Conservation (phyloP, 2,888 invertebrate genomes). For the Brachynemurus nebulosus region DNA sequence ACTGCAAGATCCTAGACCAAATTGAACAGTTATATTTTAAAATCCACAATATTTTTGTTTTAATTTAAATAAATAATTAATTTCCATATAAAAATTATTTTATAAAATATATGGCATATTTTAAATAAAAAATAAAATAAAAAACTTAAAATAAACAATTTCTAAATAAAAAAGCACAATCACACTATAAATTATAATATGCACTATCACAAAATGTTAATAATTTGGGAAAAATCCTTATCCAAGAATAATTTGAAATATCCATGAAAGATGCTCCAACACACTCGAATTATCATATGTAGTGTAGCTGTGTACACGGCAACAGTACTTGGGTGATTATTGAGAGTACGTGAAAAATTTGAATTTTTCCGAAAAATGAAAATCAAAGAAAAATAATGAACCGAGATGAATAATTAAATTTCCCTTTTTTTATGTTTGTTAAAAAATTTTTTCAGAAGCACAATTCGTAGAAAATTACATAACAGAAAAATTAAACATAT, state of each 20-base stretch:
- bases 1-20: too few species aligned
- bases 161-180: slow-evolving; percentile 1
- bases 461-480: slow-evolving; percentile 36
- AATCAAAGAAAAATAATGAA: slow-evolving; percentile 22
- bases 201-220: background rate
- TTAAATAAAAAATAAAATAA: background rate
- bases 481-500: slow-evolving; percentile 30
- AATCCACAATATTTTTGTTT: too few species aligned
- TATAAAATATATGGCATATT: background rate
- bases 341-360: too few species aligned
- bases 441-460: too few species aligned
- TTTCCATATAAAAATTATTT: background rate
- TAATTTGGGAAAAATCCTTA: background rate
- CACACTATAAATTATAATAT: background rate
- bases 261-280: slow-evolving; percentile 1
- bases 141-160: too few species aligned
- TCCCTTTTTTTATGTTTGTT: too few species aligned
- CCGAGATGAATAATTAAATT: too few species aligned
- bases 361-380: background rate
- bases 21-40: too few species aligned
- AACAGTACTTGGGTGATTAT: too few species aligned
- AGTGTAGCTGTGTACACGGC: too few species aligned
- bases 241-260: background rate
- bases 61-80: background rate
- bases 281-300: background rate